These are phyloP conservation scores for Salticus scenicus DNA, from an alignment of 2,888 invertebrate species.

Conservation along the genomic window DNA sequence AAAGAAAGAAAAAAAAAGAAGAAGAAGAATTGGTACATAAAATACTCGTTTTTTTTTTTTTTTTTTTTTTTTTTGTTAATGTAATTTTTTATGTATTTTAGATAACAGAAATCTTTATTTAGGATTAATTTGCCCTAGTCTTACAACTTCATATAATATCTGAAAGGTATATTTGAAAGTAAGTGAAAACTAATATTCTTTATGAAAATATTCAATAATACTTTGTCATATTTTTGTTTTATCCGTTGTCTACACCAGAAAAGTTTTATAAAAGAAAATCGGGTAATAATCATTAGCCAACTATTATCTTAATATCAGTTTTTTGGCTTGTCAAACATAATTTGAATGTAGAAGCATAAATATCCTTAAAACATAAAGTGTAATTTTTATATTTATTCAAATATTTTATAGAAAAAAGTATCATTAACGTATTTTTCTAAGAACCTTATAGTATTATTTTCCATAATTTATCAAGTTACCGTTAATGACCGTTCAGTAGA, in stretches of 20 bases:
- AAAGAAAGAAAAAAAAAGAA: too few relatives aligned
- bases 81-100: too few relatives aligned
- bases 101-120: too few relatives aligned
- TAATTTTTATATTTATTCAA: background rate
- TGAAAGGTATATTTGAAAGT: too few relatives aligned
- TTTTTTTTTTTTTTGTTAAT: too few relatives aligned
- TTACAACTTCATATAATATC: too few relatives aligned
- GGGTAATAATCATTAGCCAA: slow-evolving; percentile 4
- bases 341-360: too few relatives aligned
- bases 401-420: background rate
- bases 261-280: background rate
- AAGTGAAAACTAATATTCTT: too few relatives aligned
- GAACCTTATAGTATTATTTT: background rate
- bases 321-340: background rate
- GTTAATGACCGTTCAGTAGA: background rate
- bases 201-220: background rate
- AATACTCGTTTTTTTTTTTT: too few relatives aligned
- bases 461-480: background rate
- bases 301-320: background rate
- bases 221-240: background rate
- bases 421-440: background rate
- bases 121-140: too few relatives aligned
- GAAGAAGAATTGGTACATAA: too few relatives aligned
- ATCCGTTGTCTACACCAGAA: background rate
- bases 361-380: background rate